Conservation (phyloP, 2,797 vertebrate genomes). For the Enteromius thamalakanensis region DNA sequence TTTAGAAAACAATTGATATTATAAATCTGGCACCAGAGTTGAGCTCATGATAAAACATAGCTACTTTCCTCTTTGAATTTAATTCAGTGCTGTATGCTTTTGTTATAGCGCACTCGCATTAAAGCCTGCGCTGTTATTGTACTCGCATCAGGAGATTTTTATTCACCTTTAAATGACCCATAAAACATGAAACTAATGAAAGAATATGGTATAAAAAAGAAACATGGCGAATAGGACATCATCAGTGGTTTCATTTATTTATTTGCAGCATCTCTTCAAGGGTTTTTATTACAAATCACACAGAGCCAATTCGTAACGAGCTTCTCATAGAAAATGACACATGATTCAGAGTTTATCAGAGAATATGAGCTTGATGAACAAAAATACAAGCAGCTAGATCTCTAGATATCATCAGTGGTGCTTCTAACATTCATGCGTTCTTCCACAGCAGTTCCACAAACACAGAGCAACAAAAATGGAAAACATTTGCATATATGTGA, state of each 20-base stretch:
- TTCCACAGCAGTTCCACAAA: slow-evolving; percentile 60
- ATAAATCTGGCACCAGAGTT: background rate
- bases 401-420: background rate
- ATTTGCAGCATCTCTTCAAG: background rate
- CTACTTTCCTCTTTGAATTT: background rate
- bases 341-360: background rate
- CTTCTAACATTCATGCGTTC: slow-evolving; percentile 28
- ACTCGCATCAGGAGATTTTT: slow-evolving; percentile 1
- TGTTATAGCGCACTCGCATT: background rate
- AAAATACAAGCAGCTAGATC: background rate
- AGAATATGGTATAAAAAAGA: background rate
- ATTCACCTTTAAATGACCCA: slow-evolving; percentile 18
- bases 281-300: background rate
- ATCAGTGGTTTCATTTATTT: background rate
- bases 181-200: background rate
- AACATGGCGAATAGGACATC: background rate
- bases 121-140: background rate
- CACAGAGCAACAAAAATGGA: slow-evolving; percentile 66
- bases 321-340: background rate
- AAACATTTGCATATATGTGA: slow-evolving; percentile 71
- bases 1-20: background rate
- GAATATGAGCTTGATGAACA: background rate
- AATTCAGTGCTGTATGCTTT: background rate
- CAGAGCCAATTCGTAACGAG: background rate
- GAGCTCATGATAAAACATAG: slow-evolving; percentile 5